Percentiles rank a stretch among this genome's conserved stretches.
Conservation (phyloP, 2,888 invertebrate genomes). For the Antheraea assamensis region DNA sequence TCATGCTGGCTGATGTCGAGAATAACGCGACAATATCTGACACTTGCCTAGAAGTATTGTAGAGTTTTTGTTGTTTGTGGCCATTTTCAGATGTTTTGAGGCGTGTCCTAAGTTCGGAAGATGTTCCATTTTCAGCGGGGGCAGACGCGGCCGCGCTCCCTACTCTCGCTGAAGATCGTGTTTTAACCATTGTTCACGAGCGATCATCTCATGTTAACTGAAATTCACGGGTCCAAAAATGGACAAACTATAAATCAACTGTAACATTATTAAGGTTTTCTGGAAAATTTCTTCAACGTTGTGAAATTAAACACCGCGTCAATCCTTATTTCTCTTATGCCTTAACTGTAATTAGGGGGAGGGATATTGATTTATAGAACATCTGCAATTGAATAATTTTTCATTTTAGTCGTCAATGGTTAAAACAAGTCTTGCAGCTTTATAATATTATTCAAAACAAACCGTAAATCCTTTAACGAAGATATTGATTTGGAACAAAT, state of each 20-base stretch:
- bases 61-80: conserved; percentile 69
- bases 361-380: conserved; percentile 57
- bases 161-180: conserved; percentile 81
- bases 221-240: conserved; percentile 77
- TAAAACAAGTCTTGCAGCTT: conserved; percentile 82
- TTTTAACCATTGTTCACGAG: conserved; percentile 82
- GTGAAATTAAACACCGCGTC: conserved; percentile 39
- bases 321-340: conserved; percentile 77
- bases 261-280: conserved; percentile 57
- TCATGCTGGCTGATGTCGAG: conserved; percentile 86
- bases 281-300: conserved; percentile 75
- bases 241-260: conserved; percentile 70
- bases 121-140: conserved; percentile 71
- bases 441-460: conserved; percentile 60
- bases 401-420: conserved; percentile 78
- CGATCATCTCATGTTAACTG: conserved; percentile 81
- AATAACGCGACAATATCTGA: conserved; percentile 75
- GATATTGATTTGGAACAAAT: conserved; percentile 55
- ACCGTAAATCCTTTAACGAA: conserved; percentile 60
- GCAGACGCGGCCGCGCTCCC: conserved; percentile 68
- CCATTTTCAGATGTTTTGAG: conserved; percentile 72
- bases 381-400: conserved; percentile 80
- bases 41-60: conserved; percentile 75
- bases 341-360: conserved; percentile 56
- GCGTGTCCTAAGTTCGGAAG: conserved; percentile 73